Percentiles rank a stretch among this genome's conserved stretches.
These are phyloP conservation scores for Baccha elongata DNA, from an alignment of 2,888 invertebrate species.

Conservation along the genomic window DNA sequence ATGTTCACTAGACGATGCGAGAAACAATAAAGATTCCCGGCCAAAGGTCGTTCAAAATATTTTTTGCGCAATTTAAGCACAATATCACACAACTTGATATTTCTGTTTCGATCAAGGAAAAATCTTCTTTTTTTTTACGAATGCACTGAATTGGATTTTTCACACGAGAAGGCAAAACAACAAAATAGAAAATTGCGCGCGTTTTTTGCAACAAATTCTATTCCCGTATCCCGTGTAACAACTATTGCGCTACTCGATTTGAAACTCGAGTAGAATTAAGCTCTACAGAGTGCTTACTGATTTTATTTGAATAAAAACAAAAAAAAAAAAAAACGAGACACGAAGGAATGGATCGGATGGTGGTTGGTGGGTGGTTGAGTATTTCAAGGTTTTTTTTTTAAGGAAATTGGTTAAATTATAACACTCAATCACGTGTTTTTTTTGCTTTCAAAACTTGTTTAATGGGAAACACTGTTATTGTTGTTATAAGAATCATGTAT, in stretches of 20 bases:
- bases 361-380: background rate
- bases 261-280: too few relatives aligned
- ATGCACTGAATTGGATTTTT: constrained; percentile 45
- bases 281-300: constrained; percentile 12
- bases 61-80: constrained; percentile 13
- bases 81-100: constrained; percentile 9
- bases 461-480: constrained; percentile 14
- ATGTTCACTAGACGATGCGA: background rate
- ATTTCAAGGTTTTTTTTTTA: background rate
- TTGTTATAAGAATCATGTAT: constrained; percentile 35
- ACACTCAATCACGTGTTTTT: constrained; percentile 57
- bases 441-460: constrained; percentile 14
- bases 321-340: background rate
- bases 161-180: constrained; percentile 41
- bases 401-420: background rate
- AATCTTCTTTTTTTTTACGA: constrained; percentile 26
- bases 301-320: background rate
- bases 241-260: constrained; percentile 37
- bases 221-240: constrained; percentile 5
- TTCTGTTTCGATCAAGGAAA: background rate
- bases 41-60: constrained; percentile 1
- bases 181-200: constrained; percentile 56
- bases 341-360: background rate
- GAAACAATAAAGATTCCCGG: constrained; percentile 23
- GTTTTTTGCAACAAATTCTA: constrained; percentile 32